Conservation (phyloP, 2,797 vertebrate species). For the Falco biarmicus region DNA sequence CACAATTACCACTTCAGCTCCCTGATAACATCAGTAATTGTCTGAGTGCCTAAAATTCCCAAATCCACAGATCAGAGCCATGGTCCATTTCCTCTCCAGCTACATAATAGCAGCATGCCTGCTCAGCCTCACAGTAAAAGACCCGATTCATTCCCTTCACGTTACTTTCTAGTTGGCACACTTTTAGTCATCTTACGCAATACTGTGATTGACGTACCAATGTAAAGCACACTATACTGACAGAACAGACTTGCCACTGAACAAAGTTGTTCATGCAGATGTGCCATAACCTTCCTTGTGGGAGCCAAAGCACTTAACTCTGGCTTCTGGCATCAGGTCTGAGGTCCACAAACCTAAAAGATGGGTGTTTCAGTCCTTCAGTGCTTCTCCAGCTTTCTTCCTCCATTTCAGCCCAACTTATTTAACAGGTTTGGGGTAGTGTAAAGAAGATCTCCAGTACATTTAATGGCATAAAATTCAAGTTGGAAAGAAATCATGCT, state of each 20-base stretch:
- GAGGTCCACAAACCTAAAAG: neutral
- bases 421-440: neutral
- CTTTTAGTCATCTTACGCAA: conserved; percentile 17
- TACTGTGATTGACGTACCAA: neutral
- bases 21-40: neutral
- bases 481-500: neutral
- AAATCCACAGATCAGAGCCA: neutral
- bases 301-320: neutral
- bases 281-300: neutral
- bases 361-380: neutral
- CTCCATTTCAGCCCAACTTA: neutral
- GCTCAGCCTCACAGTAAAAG: neutral
- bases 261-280: neutral
- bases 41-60: neutral
- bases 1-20: neutral
- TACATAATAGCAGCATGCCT: neutral
- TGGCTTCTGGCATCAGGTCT: neutral
- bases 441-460: neutral
- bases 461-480: neutral
- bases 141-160: neutral
- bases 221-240: neutral
- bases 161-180: neutral
- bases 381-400: neutral
- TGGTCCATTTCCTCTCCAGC: neutral
- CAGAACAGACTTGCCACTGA: neutral